Percentiles rank a stretch among this genome's conserved stretches.
phyloP scores from a whole-genome alignment of 2,888 invertebrate species.

The Andrena marginata region DNA sequence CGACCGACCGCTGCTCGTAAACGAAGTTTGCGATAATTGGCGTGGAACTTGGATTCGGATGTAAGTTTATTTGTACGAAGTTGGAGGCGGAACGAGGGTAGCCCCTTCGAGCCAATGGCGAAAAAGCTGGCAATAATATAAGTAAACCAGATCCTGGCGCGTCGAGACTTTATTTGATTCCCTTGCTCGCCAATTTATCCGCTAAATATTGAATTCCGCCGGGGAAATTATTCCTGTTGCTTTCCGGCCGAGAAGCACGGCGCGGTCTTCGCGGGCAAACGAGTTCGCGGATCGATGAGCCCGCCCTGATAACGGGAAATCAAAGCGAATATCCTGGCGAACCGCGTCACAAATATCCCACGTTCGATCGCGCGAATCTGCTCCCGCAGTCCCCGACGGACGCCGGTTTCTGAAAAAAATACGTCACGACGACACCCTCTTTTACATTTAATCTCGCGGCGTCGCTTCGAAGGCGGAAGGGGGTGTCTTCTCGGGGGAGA shows the following conservation, averaged over 20 bases:
- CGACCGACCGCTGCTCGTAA: neutral
- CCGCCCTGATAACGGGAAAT: constrained; percentile 71
- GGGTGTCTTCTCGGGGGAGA: constrained; percentile 43
- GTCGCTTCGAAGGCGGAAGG: constrained; percentile 56
- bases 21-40: neutral
- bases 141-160: constrained; percentile 2
- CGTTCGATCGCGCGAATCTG: constrained; percentile 71
- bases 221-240: constrained; percentile 42
- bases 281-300: constrained; percentile 63
- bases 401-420: constrained; percentile 43
- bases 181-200: constrained; percentile 36
- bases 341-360: constrained; percentile 63
- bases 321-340: constrained; percentile 71
- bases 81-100: too few species aligned
- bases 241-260: constrained; percentile 24
- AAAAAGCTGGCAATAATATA: constrained; percentile 34
- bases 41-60: neutral
- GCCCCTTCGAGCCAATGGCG: neutral
- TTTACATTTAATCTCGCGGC: constrained; percentile 76
- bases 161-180: constrained; percentile 30
- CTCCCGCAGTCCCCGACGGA: constrained; percentile 30
- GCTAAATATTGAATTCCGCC: constrained; percentile 42
- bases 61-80: neutral
- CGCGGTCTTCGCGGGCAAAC: constrained; percentile 58
- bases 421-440: constrained; percentile 50